Base-by-base conservation (phyloP, 2,113 vertebrate species). In the Psephotus haematonotus region DNA sequence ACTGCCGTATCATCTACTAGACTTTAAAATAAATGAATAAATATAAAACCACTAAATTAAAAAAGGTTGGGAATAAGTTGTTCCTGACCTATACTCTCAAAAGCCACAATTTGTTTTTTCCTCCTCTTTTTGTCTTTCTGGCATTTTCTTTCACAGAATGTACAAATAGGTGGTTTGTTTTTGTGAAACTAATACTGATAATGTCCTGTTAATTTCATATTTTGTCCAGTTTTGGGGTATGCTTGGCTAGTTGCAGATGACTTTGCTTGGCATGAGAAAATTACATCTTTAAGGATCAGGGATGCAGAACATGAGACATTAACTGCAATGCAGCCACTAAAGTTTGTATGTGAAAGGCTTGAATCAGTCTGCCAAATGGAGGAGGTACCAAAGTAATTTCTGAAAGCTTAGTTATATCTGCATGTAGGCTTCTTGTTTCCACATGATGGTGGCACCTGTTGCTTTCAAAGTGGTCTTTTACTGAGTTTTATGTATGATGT, bases 131-230 rank as follows among this genome's bases (percentile, higher is more conserved):
- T 71, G 18, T 28, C 24, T 75, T 2, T 1, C n/a, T 86, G 44
- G 14, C 18, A 2, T 75, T 82, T 57, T 70, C 46, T 50, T 70
- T 78, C 60, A 28, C 62, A 39, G 67, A 64, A 72, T 72, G 37
- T 92, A 37, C 28, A 49, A 79, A 44, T 59, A 19, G 1, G 2
- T 43, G 15, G 10, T 41, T 70, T 57, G 11, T 41, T 88, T 84
- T 88, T 65, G 37, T 85, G 47, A 16, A 65, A 15, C 17, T 7
- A 31, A 19, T 71, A 17, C 49, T 1, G 2, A 39, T 68, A 11
- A 44, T 46, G 7, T 75, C 19, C 15, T 62, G 7, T 23, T 59
- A 11, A 37, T 71, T 7, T 16, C 0, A 0, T 37, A 11, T 49
- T 89, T 67, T 68, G 31, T 47, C 29, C 24, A 47, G 11, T 47